Conservation (phyloP, 53 echinoderm and acorn worm species). For the Astropecten irregularis region DNA sequence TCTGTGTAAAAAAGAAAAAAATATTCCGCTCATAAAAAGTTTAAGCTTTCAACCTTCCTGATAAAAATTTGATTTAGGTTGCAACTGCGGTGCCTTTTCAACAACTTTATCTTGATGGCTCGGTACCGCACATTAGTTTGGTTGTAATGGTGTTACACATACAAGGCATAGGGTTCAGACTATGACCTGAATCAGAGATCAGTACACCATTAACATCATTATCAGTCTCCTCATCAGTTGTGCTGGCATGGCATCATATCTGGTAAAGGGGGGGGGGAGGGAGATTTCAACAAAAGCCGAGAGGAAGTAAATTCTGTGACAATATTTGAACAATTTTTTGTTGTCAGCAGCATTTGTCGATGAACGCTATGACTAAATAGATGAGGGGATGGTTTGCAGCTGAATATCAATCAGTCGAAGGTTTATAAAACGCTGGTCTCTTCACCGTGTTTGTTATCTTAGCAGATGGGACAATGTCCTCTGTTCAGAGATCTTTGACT, state of each 20-base stretch:
- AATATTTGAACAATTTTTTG: constrained; percentile 35
- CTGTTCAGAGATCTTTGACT: too few species aligned
- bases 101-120: not conserved
- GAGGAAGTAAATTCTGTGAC: constrained; percentile 44
- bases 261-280: too few species aligned
- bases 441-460: too few species aligned
- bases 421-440: too few species aligned
- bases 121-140: not conserved
- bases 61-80: not conserved
- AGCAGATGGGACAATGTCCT: too few species aligned
- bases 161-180: not conserved
- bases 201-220: constrained; percentile 18
- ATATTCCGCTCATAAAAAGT: not conserved
- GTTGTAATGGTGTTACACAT: not conserved
- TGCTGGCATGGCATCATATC: too few species aligned
- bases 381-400: too few species aligned
- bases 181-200: constrained; percentile 15
- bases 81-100: not conserved
- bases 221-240: constrained; percentile 14
- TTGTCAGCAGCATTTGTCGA: too few species aligned
- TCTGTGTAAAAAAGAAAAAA: too few species aligned
- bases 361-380: too few species aligned
- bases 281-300: constrained; percentile 26
- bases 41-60: not conserved
- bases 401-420: too few species aligned